A percentile compares a stretch with the other conserved stretches of the same genome.
phyloP scores from a whole-genome alignment of 2,113 vertebrate genomes.

The Phylloscopus trochilus region DNA sequence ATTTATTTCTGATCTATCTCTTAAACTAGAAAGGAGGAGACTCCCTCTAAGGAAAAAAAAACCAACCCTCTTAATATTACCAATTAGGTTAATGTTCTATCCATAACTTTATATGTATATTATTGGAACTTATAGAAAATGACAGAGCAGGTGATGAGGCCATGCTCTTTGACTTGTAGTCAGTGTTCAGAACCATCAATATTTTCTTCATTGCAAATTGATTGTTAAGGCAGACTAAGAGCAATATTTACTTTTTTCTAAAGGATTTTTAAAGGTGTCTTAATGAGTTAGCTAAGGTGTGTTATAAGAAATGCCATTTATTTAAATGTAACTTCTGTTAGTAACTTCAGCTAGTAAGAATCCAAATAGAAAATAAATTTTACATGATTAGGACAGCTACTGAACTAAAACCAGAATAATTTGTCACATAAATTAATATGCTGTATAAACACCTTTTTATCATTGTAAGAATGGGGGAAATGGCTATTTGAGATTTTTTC shows the following conservation, averaged over 20 bases:
- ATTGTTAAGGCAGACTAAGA: neutral
- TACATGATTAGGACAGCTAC: neutral
- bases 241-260: neutral
- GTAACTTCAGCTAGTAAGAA: neutral
- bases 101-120: neutral
- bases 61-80: neutral
- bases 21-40: neutral
- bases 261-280: neutral
- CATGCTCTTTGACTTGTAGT: slow-evolving; percentile 54
- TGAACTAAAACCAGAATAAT: neutral
- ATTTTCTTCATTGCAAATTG: neutral
- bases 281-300: neutral
- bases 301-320: neutral
- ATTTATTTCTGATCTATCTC: slow-evolving; percentile 4
- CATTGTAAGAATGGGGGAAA: neutral
- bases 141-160: slow-evolving; percentile 51
- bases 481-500: neutral
- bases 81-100: neutral
- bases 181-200: slow-evolving; percentile 24
- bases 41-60: neutral
- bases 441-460: neutral
- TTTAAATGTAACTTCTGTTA: neutral
- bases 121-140: neutral
- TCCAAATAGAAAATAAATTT: neutral
- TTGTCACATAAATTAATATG: neutral